Evolutionary conservation across 64 coral and sea anemone genomes (phyloP).

Genomic region (Stichodactyla mertensii): DNA sequence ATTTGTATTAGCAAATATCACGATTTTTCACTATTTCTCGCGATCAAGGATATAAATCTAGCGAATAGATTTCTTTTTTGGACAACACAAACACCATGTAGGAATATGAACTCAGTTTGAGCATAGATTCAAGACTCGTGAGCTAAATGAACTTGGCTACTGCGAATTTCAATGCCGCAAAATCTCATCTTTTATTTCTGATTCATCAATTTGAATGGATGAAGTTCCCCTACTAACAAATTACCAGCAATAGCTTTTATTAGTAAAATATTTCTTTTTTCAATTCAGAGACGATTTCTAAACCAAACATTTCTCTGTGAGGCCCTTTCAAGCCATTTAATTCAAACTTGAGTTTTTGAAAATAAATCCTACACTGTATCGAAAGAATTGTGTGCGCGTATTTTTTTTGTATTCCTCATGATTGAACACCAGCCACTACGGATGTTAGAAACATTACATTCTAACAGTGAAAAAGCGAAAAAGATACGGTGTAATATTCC

Average conservation of each 20-base stretch:
- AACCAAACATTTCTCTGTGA: neutral
- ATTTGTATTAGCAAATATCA: neutral
- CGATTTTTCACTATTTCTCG: neutral
- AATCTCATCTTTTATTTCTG: neutral
- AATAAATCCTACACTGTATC: neutral
- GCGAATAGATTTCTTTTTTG: neutral
- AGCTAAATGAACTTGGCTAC: neutral
- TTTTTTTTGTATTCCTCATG: neutral
- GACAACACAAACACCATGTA: neutral
- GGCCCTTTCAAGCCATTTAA: neutral
- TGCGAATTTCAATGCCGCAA: neutral
- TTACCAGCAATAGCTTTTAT: neutral
- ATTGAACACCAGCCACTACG: neutral
- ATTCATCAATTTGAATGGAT: neutral
- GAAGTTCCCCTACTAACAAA: neutral
- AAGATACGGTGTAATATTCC: neutral
- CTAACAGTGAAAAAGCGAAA: neutral
- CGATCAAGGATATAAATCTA: neutral
- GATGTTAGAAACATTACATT: neutral
- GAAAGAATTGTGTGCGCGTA: neutral
- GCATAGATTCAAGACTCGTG: neutral
- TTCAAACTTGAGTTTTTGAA: neutral
- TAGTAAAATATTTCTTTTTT: neutral
- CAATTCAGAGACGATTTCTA: neutral
- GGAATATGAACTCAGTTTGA: neutral